Evolutionary conservation across 1,140 invertebrate species (phyloP), one percentile per base, ranked within the genome.

Genomic region (Pseudomyrmex cubaensis): DNA sequence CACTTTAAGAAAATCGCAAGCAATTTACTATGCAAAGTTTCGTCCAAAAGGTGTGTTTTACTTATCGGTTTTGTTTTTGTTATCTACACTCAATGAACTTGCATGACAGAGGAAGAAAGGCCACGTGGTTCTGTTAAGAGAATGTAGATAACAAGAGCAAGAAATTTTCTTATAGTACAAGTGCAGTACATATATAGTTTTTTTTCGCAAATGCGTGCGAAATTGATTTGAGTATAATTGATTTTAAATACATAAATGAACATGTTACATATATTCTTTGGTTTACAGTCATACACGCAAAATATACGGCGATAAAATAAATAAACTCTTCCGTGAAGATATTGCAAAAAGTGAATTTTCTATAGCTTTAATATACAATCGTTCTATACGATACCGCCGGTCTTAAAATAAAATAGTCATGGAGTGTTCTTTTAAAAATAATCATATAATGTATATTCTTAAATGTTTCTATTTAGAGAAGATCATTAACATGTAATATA

Each of bases 371-470:
- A 66, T 56, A 76, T 54, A 69, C 72, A 59, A 48, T 78, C 12
- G 12, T 77, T 25, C 44, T 80, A 70, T 54, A 17, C 50, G 3
- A 52, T 52, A 80, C 72, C 66, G 54, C n/a, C 67, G 76, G 66
- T 80, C 66, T 80, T 80, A 70, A 80, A 35, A 35, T 10, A 44
- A 80, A 78, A 69, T 46, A 69, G 35, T 48, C 13, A 57, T 57
- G 3, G 35, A 78, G 15, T 22, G 5, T 57, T 44, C 1, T 48
- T 70, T 50, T 1, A 8, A 44, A 44, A 54, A 54, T 59, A 50
- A 78, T 56, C 22, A 70, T 17, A 54, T 2, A 10, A 54, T 50
- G 20, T 15, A 20, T 50, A 61, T 76, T 20, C 8, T 10, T 64
- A 35, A 64, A 35, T 63, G 8, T 76, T 20, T 57, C 4, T 44